Percentiles rank a stretch among this genome's conserved stretches.
phyloP scores from a whole-genome alignment of 2,797 vertebrate species.

The Potorous gilbertii region DNA sequence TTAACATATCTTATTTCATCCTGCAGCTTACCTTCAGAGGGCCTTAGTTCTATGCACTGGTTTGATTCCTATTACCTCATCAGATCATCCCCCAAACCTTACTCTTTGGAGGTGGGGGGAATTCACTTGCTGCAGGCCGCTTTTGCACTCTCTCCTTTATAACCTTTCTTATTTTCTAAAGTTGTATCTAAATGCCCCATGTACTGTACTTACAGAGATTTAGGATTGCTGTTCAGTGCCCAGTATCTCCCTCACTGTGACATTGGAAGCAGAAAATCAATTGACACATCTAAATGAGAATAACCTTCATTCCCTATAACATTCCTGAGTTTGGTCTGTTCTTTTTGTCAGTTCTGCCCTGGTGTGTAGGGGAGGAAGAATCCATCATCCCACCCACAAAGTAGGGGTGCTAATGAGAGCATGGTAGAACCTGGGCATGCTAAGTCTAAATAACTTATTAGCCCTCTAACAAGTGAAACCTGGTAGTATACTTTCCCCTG shows the following conservation, averaged over 20 bases:
- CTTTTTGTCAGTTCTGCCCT: too few relatives aligned
- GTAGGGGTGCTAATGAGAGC: background rate
- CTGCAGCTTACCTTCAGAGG: background rate
- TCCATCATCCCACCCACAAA: background rate
- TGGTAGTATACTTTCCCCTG: background rate
- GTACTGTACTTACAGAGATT: background rate
- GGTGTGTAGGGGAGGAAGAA: background rate
- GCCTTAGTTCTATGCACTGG: background rate
- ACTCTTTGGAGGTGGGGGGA: background rate
- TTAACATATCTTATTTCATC: background rate
- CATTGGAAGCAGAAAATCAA: background rate
- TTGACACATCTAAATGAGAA: background rate
- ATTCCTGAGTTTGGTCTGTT: background rate
- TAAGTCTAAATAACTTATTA: background rate
- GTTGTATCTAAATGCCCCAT: background rate
- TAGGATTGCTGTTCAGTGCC: background rate
- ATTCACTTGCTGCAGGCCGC: background rate
- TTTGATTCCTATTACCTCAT: background rate
- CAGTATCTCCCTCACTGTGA: background rate
- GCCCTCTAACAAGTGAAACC: background rate
- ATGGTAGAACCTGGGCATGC: background rate
- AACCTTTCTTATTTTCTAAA: background rate
- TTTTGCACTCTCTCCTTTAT: background rate
- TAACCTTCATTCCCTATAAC: background rate
- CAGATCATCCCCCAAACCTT: background rate